Percentiles rank a stretch among this genome's conserved stretches.
Conservation (phyloP, 2,113 vertebrate genomes). For the Leptobrachium ailaonicum region DNA sequence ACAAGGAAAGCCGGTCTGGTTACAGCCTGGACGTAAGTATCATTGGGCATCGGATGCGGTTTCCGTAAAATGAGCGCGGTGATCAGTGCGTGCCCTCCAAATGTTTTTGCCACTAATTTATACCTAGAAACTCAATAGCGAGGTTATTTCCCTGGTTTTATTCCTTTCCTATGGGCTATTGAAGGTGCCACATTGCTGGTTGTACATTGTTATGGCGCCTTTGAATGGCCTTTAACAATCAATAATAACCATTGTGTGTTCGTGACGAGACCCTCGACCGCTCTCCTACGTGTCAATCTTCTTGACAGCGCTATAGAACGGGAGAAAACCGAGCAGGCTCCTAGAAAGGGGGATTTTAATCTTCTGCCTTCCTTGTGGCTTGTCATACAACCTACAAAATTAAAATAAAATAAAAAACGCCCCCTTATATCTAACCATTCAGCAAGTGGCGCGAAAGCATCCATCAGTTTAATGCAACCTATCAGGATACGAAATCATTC, state of each 20-base stretch:
- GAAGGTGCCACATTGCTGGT: neutral
- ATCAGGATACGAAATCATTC: too few species aligned
- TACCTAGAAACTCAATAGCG: neutral
- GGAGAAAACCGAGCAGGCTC: neutral
- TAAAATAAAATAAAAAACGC: too few species aligned
- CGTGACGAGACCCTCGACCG: slow-evolving; percentile 23
- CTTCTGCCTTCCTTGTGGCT: slow-evolving; percentile 3
- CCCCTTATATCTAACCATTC: too few species aligned
- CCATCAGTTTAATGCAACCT: too few species aligned
- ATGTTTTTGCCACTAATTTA: neutral
- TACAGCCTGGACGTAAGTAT: too few species aligned
- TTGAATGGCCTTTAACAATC: slow-evolving; percentile 1
- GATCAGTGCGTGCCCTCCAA: neutral
- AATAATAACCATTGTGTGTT: slow-evolving; percentile 24
- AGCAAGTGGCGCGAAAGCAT: too few species aligned
- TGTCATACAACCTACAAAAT: neutral
- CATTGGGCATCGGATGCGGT: too few species aligned
- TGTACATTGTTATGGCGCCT: slow-evolving; percentile 13
- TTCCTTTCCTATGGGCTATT: slow-evolving; percentile 1
- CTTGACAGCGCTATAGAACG: slow-evolving; percentile 30
- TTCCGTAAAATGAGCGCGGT: neutral
- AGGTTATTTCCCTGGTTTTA: neutral
- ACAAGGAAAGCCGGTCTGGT: too few species aligned
- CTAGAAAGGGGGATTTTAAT: slow-evolving; percentile 12
- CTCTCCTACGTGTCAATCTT: slow-evolving; percentile 22